A percentile compares a stretch with the other conserved stretches of the same genome.
phyloP scores from a whole-genome alignment of 2,888 invertebrate species.

The Allygus modestus region DNA sequence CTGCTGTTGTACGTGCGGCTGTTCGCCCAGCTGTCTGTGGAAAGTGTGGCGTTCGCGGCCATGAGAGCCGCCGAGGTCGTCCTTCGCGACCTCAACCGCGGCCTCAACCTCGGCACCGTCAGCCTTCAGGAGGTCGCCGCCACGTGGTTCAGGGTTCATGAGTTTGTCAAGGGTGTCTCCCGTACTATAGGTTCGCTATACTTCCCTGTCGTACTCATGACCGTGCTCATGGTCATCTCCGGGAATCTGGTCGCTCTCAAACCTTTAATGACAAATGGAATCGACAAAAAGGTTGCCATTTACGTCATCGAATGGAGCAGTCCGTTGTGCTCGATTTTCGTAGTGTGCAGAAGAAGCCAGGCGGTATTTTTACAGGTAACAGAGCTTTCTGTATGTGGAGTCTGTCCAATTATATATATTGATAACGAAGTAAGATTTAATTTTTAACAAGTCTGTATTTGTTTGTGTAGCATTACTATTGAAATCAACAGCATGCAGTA shows the following conservation, averaged over 20 bases:
- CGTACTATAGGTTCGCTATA: background rate
- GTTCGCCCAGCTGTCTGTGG: background rate
- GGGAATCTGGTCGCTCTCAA: background rate
- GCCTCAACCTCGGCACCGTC: no score
- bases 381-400: background rate
- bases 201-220: slow-evolving; percentile 18
- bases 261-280: background rate
- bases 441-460: no score
- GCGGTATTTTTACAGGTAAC: background rate
- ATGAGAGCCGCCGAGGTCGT: slow-evolving; percentile 1
- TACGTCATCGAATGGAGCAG: slow-evolving; percentile 15
- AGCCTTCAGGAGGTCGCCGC: background rate
- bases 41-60: background rate
- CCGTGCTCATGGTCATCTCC: background rate
- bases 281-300: background rate
- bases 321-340: background rate
- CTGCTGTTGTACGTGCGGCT: background rate
- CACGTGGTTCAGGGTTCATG: background rate
- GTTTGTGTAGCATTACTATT: no score
- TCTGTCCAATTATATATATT: no score
- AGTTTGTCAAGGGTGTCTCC: background rate
- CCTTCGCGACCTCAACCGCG: background rate
- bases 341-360: slow-evolving; percentile 22
- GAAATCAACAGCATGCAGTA: no score
- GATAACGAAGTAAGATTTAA: no score